Percentiles rank a stretch among this genome's conserved stretches.
phyloP scores from a whole-genome alignment of 2,888 invertebrate species.

The Ichneumoninae sp. region DNA sequence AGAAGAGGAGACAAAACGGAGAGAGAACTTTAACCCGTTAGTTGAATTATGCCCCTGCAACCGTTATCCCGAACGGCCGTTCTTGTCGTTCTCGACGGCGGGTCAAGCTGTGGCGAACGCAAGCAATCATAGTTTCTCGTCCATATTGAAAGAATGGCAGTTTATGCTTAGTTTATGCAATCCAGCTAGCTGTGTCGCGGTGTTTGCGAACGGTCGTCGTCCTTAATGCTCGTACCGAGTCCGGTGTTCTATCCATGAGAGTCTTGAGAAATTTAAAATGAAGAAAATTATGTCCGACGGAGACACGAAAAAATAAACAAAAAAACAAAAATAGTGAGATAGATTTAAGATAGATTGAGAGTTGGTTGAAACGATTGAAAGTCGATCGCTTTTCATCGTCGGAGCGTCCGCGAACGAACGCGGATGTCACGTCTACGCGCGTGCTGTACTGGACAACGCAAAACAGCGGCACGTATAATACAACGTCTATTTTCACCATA shows the following conservation, averaged over 20 bases:
- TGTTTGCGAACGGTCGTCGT: neutral
- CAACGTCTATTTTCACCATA: neutral
- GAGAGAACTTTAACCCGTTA: slow-evolving; percentile 38
- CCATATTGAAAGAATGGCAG: slow-evolving; percentile 26
- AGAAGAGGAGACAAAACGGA: neutral
- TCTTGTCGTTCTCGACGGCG: neutral
- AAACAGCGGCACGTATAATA: neutral
- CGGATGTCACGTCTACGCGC: slow-evolving; percentile 48
- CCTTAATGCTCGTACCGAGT: neutral
- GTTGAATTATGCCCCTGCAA: slow-evolving; percentile 39
- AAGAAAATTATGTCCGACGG: too few relatives aligned
- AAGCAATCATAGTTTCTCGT: slow-evolving; percentile 20
- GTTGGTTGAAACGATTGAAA: neutral
- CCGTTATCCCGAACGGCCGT: slow-evolving; percentile 44
- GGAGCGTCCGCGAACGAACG: slow-evolving; percentile 3
- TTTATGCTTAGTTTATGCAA: neutral
- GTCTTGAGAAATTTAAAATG: neutral
- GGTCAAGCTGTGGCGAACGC: slow-evolving; percentile 31
- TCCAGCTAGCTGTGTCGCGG: neutral
- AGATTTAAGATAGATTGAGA: neutral
- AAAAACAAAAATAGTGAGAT: too few relatives aligned
- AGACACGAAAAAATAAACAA: too few relatives aligned
- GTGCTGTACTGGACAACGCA: slow-evolving; percentile 7
- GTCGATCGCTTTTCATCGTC: neutral
- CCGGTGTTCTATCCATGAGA: neutral